A percentile compares a stretch with the other conserved stretches of the same genome.
Evolutionary conservation across 2,888 invertebrate genomes (phyloP).

Genomic region (Megastigmus dorsalis): DNA sequence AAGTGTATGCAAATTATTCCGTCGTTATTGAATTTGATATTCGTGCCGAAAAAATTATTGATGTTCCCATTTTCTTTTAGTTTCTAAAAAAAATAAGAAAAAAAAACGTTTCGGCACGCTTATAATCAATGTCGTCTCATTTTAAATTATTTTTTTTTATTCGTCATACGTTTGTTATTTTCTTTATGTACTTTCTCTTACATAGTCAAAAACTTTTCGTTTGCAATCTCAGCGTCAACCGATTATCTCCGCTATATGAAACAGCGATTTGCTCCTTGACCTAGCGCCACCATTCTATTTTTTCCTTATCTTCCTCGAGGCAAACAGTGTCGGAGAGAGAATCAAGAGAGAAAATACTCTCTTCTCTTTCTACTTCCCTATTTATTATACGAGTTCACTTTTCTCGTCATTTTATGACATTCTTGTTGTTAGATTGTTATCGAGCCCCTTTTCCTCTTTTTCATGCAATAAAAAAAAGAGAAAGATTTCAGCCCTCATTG

Average conservation of each 20-base stretch:
- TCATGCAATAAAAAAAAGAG: slow-evolving; percentile 29
- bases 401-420: slow-evolving; percentile 50
- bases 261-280: slow-evolving; percentile 36
- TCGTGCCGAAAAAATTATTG: slow-evolving; percentile 22
- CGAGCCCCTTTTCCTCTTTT: slow-evolving; percentile 53
- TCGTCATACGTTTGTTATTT: slow-evolving; percentile 42
- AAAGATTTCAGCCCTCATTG: slow-evolving; percentile 15
- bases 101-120: slow-evolving; percentile 15
- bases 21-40: slow-evolving; percentile 28
- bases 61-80: slow-evolving; percentile 7
- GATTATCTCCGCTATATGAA: slow-evolving; percentile 39
- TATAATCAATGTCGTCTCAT: slow-evolving; percentile 45
- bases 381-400: slow-evolving; percentile 42
- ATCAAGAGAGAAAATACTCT: slow-evolving; percentile 21
- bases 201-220: slow-evolving; percentile 48
- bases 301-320: slow-evolving; percentile 36
- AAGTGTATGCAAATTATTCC: slow-evolving; percentile 44
- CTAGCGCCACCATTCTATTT: neutral
- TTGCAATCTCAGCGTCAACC: slow-evolving; percentile 51
- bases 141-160: slow-evolving; percentile 42
- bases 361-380: slow-evolving; percentile 40
- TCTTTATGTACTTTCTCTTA: slow-evolving; percentile 29
- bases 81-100: neutral
- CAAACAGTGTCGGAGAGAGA: slow-evolving; percentile 30
- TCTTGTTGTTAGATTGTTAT: slow-evolving; percentile 53